These are phyloP conservation scores for Plebejus anna DNA, from an alignment of 2,888 invertebrate genomes.

Conservation along the genomic window DNA sequence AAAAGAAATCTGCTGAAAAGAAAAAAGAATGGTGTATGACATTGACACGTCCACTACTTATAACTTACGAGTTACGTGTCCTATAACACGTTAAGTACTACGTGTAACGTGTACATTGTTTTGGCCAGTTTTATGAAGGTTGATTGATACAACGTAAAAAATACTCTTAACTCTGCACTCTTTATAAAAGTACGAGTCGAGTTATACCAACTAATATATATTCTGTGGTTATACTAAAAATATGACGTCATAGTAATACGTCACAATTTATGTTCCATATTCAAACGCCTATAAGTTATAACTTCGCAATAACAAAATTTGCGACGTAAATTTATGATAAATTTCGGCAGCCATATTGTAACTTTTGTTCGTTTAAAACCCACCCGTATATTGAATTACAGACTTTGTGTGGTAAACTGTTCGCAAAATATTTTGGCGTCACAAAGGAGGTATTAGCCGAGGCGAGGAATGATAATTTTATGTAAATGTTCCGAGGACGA, in stretches of 20 bases:
- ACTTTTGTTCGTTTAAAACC: constrained; percentile 46
- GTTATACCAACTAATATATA: no score
- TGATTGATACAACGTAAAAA: not conserved
- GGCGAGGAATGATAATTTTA: constrained; percentile 51
- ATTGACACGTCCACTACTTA: no score
- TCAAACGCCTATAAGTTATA: constrained; percentile 20
- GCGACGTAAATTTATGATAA: constrained; percentile 24
- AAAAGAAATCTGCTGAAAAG: no score
- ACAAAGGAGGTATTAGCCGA: constrained; percentile 71
- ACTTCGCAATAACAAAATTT: constrained; percentile 20
- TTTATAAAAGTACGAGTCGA: no score
- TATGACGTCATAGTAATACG: not conserved
- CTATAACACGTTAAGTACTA: no score
- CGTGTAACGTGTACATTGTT: no score
- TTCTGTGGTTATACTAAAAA: no score
- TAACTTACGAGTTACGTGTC: no score
- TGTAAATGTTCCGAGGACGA: constrained; percentile 57
- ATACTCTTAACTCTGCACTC: not conserved
- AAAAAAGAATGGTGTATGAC: no score
- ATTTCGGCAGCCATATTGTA: constrained; percentile 33
- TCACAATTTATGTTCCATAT: not conserved
- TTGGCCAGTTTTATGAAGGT: no score
- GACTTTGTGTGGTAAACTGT: constrained; percentile 77
- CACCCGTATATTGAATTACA: constrained; percentile 67
- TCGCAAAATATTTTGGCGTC: constrained; percentile 76